A percentile compares a stretch with the other conserved stretches of the same genome.
Conservation (phyloP, 30 jellyfish, hydroid and myxozoan genomes). For the Hydractinia echinata region DNA sequence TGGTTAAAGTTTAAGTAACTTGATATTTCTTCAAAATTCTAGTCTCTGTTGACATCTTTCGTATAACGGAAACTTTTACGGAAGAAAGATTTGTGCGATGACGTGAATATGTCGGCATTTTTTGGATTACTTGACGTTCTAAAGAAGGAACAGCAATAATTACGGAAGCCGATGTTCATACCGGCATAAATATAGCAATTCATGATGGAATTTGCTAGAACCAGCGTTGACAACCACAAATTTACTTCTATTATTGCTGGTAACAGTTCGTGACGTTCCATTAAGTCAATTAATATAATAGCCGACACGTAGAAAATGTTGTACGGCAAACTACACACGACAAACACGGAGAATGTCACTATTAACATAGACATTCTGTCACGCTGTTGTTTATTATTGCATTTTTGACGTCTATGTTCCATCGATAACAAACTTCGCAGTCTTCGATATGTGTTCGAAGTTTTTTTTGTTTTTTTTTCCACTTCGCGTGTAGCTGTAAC, state of each 20-base stretch:
- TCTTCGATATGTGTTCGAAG: slow-evolving; percentile 2
- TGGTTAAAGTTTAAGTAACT: no score
- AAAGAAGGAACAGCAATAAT: background rate
- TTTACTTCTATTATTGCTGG: slow-evolving; percentile 12
- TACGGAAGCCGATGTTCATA: slow-evolving; percentile 48
- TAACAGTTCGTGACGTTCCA: background rate
- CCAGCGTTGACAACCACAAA: slow-evolving; percentile 58
- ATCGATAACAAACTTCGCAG: background rate
- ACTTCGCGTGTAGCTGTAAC: background rate
- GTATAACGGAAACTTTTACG: no score
- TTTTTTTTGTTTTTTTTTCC: background rate
- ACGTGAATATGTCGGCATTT: no score
- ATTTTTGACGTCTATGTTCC: slow-evolving; percentile 1
- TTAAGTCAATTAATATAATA: slow-evolving; percentile 26
- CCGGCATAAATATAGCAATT: slow-evolving; percentile 70
- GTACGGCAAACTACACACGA: slow-evolving; percentile 59
- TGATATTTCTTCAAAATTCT: no score
- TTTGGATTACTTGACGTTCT: background rate
- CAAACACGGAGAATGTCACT: slow-evolving; percentile 51
- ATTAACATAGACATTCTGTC: slow-evolving; percentile 15
- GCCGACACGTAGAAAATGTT: slow-evolving; percentile 46
- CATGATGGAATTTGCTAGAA: slow-evolving; percentile 45
- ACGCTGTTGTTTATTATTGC: background rate
- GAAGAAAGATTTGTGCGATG: no score
- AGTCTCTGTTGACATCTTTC: no score